Conservation (phyloP, 1,140 invertebrate genomes). For the Pseudachorutes palmiensis region DNA sequence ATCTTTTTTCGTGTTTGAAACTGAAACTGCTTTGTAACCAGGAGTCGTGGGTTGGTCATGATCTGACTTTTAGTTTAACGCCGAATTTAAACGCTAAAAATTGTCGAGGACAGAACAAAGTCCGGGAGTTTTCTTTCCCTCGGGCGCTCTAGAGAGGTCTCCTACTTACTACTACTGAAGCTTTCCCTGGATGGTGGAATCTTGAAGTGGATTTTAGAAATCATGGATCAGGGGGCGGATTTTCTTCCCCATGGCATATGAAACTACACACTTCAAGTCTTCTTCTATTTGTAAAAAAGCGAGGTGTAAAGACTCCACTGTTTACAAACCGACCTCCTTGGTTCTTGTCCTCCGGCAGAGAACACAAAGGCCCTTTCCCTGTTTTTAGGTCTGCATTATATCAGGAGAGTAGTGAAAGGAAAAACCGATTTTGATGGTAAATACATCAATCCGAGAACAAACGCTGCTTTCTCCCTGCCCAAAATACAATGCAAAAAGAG, state of each 20-base stretch:
- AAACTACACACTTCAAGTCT: neutral
- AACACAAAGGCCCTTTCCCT: neutral
- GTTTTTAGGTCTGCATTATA: neutral
- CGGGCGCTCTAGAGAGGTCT: neutral
- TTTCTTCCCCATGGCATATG: neutral
- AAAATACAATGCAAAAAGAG: neutral
- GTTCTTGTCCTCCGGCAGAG: neutral
- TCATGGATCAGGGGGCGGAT: conserved; percentile 6
- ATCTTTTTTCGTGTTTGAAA: no score
- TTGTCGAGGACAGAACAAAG: no score
- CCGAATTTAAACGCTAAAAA: no score
- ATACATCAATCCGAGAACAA: conserved; percentile 5
- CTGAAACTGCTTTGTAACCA: no score
- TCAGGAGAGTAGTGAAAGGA: neutral
- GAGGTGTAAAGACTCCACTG: neutral
- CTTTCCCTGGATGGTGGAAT: neutral
- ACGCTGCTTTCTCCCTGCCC: neutral
- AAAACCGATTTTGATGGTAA: conserved; percentile 3
- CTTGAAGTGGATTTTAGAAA: conserved; percentile 3
- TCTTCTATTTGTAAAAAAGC: neutral
- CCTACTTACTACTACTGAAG: neutral
- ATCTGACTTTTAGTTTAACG: no score
- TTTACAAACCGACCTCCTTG: neutral
- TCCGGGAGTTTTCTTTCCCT: neutral
- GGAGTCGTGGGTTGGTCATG: no score